These are phyloP conservation scores for Pelobates cultripes DNA, from an alignment of 2,797 vertebrate genomes.

Conservation along the genomic window DNA sequence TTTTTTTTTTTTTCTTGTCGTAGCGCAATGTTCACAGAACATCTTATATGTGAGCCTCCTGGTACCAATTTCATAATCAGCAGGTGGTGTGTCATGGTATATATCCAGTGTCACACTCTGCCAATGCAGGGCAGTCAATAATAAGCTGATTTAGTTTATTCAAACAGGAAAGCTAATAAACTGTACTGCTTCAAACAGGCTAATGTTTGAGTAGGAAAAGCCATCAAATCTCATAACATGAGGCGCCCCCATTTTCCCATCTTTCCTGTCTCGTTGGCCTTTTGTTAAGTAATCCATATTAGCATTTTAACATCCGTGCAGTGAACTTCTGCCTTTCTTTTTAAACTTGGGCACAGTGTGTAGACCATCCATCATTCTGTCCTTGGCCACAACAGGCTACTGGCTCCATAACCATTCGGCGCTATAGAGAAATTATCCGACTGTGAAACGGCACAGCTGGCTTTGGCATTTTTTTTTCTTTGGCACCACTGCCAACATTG, in stretches of 20 bases:
- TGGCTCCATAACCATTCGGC: constrained; percentile 76
- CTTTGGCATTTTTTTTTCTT: constrained; percentile 76
- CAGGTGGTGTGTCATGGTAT: constrained; percentile 30
- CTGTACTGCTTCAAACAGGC: constrained; percentile 57
- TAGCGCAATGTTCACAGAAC: constrained; percentile 62
- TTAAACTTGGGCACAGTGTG: constrained; percentile 71
- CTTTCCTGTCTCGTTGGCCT: constrained; percentile 65
- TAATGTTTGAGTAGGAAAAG: constrained; percentile 58
- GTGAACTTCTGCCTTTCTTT: constrained; percentile 78
- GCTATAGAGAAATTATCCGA: constrained; percentile 73
- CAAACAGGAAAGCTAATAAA: constrained; percentile 54
- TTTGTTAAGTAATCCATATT: constrained; percentile 77
- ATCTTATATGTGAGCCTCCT: constrained; percentile 36
- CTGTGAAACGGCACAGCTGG: constrained; percentile 87
- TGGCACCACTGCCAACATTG: constrained; percentile 78
- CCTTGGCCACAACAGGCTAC: constrained; percentile 79
- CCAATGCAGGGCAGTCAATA: constrained; percentile 52
- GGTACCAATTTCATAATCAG: constrained; percentile 46
- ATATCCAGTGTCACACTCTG: not conserved
- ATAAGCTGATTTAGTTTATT: constrained; percentile 52
- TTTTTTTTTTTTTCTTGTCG: constrained; percentile 58
- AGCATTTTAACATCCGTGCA: constrained; percentile 83
- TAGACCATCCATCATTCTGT: constrained; percentile 81
- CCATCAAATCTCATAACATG: constrained; percentile 54
- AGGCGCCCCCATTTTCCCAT: constrained; percentile 62